Evolutionary conservation across 2,888 invertebrate species (phyloP), one percentile per base, ranked within the genome.

Genomic region (Baccha elongata): DNA sequence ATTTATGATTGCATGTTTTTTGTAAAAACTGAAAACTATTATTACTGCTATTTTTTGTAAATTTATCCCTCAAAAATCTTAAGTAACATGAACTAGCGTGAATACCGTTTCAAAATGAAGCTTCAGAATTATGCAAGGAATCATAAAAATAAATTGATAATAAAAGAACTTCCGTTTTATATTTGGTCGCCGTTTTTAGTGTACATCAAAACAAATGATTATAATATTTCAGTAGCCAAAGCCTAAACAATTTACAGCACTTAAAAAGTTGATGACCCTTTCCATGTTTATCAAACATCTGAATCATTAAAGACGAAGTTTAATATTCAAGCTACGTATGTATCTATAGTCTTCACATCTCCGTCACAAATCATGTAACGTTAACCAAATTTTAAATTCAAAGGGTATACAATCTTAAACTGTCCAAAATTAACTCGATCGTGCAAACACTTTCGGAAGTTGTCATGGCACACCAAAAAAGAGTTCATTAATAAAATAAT

Each of bases 281-380:
- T 52, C 48, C 15, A 55, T 37, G 60, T 46, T 73, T 62, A 42
- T 60, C 50, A 44, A 60, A 60, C 35, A 60, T 68, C 32, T 73
- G 17, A 53, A 52, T 35, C 15, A 46, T 48, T 46, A 46, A 55
- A 37, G 3, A 19, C 13, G 0, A 10, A 37, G 21, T 52, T 81
- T 60, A 60, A 52, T 37, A 81, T 81, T 65, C 75, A 75, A 32
- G 37, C n/a, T 32, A 21, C 60, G 75, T 67, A 55, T n/a, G n/a
- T n/a, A n/a, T n/a, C n/a, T n/a, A n/a, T n/a, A n/a, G n/a, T n/a
- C n/a, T 35, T 1, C 32, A 40, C 35, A 53, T 8, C n/a, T 46
- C 53, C 32, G 5, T 19, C 32, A 13, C 17, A 40, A 44, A 32
- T 21, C 44, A 60, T 13, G 32, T 40, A 52, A 65, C 37, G 35